phyloP scores from a whole-genome alignment of 2,113 vertebrate species.

The Neoarius graeffei region DNA sequence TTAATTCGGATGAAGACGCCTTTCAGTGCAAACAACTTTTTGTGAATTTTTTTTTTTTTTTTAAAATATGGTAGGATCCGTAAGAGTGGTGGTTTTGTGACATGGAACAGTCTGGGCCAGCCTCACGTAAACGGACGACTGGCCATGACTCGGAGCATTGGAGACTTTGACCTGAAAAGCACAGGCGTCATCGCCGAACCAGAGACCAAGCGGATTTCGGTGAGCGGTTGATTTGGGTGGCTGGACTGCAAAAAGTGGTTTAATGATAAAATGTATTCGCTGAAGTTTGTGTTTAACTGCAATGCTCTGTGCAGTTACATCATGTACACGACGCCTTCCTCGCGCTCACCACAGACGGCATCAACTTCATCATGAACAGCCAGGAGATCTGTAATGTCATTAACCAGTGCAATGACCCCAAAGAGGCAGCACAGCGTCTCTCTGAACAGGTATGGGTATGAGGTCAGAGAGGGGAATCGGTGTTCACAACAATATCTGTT shows the following conservation, averaged over 20 bases:
- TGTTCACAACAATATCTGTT: background rate
- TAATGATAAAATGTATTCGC: background rate
- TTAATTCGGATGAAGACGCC: background rate
- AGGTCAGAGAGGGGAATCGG: background rate
- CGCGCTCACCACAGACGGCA: slow-evolving; percentile 92
- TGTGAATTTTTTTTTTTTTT: background rate
- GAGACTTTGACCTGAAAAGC: slow-evolving; percentile 92
- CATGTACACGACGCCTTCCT: slow-evolving; percentile 89
- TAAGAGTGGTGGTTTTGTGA: slow-evolving; percentile 88
- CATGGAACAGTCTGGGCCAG: slow-evolving; percentile 96
- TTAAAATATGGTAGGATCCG: slow-evolving; percentile 77
- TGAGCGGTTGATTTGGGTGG: slow-evolving; percentile 59
- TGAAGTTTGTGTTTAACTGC: background rate
- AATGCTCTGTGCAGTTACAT: slow-evolving; percentile 75
- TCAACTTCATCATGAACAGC: slow-evolving; percentile 98
- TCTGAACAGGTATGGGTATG: slow-evolving; percentile 84
- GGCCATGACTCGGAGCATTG: slow-evolving; percentile 96
- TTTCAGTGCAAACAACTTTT: background rate
- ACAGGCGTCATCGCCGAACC: slow-evolving; percentile 92
- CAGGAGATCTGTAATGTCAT: slow-evolving; percentile 96
- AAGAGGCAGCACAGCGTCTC: slow-evolving; percentile 88
- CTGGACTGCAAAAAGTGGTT: background rate
- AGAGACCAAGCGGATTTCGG: slow-evolving; percentile 86
- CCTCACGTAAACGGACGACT: slow-evolving; percentile 94
- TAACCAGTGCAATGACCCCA: slow-evolving; percentile 90